A percentile compares a stretch with the other conserved stretches of the same genome.
Evolutionary conservation across 1,140 invertebrate species (phyloP).

Genomic region (Portunus trituberculatus): DNA sequence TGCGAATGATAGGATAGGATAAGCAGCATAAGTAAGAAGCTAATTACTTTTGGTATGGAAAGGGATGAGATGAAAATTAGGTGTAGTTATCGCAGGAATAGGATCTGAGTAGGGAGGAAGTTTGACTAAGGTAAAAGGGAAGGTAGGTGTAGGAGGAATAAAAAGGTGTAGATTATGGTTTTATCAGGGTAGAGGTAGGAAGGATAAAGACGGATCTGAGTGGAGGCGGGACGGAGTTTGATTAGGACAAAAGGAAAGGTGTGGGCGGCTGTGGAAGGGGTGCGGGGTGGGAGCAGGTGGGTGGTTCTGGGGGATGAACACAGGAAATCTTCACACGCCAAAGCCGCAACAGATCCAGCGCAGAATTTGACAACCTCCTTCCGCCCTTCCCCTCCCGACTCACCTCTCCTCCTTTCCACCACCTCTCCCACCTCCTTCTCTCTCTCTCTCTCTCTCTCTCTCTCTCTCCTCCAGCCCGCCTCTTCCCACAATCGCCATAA

Average conservation of each 20-base stretch:
- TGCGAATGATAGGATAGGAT: no score
- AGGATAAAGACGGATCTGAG: neutral
- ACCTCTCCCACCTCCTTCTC: neutral
- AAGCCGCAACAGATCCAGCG: neutral
- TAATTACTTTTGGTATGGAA: neutral
- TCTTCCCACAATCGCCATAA: neutral
- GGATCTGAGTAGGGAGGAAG: constrained; percentile 79
- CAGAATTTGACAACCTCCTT: constrained; percentile 2
- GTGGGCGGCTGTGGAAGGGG: neutral
- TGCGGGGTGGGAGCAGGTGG: neutral
- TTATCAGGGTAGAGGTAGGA: neutral
- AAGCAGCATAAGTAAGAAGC: no score
- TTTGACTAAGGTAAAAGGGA: neutral
- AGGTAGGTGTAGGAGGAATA: constrained; percentile 31
- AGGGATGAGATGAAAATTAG: neutral
- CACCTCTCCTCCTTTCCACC: neutral
- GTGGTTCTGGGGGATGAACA: neutral
- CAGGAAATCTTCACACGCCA: neutral
- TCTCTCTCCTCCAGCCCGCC: neutral
- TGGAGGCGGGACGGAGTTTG: neutral
- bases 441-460: neutral
- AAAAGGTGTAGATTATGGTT: neutral
- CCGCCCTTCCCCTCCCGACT: neutral
- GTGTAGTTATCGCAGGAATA: neutral
- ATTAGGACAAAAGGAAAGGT: neutral